phyloP scores from a whole-genome alignment of 2,888 invertebrate species.

The Phaonia tiefii region DNA sequence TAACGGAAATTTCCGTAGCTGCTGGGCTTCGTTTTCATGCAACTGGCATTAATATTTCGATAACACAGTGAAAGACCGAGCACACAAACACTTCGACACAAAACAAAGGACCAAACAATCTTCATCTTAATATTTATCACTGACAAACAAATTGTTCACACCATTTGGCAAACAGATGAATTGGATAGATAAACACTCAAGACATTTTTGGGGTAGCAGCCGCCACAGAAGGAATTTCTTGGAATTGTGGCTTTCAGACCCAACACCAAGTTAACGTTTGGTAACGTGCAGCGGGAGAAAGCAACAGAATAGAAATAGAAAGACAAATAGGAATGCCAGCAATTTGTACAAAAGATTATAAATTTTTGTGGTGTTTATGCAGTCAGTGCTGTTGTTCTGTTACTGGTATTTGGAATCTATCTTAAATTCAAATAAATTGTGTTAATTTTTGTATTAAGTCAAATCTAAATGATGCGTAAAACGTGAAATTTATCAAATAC shows the following conservation, averaged over 20 bases:
- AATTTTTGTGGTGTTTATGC: slow-evolving; percentile 1
- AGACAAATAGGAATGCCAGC: neutral
- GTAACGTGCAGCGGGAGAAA: neutral
- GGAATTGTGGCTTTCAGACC: neutral
- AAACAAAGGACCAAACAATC: neutral
- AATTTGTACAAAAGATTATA: slow-evolving; percentile 31
- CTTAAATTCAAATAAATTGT: slow-evolving; percentile 77
- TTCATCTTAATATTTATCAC: slow-evolving; percentile 8
- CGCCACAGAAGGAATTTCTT: neutral
- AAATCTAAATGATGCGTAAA: slow-evolving; percentile 72
- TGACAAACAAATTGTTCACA: slow-evolving; percentile 25
- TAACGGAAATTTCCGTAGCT: neutral
- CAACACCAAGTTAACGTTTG: neutral
- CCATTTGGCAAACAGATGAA: slow-evolving; percentile 19
- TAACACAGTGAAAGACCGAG: neutral
- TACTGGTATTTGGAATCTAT: slow-evolving; percentile 16
- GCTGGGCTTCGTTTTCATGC: neutral
- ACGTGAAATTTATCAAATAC: slow-evolving; percentile 60
- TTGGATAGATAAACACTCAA: neutral
- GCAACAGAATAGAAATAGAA: neutral
- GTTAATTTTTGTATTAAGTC: slow-evolving; percentile 77
- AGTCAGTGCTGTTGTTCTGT: too few species aligned
- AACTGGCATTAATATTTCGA: slow-evolving; percentile 22
- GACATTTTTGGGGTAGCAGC: neutral
- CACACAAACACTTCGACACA: neutral